Evolutionary conservation across 1,140 invertebrate genomes (phyloP).

Genomic region (Sycophila sp.): DNA sequence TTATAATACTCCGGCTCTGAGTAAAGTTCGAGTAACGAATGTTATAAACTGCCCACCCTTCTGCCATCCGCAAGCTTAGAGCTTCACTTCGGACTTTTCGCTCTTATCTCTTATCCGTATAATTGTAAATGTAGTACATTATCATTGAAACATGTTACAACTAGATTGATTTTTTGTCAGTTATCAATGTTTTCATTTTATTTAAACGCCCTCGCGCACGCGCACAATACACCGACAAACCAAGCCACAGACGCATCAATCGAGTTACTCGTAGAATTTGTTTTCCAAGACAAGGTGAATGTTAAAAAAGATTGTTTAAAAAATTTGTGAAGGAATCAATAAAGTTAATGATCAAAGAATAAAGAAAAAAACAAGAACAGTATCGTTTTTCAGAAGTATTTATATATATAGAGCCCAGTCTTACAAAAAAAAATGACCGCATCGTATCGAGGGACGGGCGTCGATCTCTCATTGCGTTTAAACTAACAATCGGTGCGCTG

Average conservation of each 20-base stretch:
- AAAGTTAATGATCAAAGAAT: conserved; percentile 32
- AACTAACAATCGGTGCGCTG: conserved; percentile 62
- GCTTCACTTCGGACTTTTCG: conserved; percentile 14
- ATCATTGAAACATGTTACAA: conserved; percentile 34
- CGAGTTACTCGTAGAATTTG: conserved; percentile 56
- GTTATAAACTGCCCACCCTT: conserved; percentile 18
- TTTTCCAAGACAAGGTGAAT: conserved; percentile 19
- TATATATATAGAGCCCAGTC: conserved; percentile 68
- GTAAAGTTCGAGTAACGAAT: conserved; percentile 32
- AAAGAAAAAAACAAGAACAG: conserved; percentile 37
- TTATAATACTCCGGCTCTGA: conserved; percentile 12
- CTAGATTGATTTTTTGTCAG: conserved; percentile 17
- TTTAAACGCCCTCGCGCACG: conserved; percentile 6
- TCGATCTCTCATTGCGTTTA: conserved; percentile 59
- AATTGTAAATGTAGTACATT: conserved; percentile 31
- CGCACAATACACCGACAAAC: conserved; percentile 38
- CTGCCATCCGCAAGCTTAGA: conserved; percentile 15
- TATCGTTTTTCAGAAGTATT: conserved; percentile 64
- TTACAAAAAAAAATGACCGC: conserved; percentile 67
- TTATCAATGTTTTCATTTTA: conserved; percentile 27
- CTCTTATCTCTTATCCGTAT: neutral
- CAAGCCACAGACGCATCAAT: conserved; percentile 44
- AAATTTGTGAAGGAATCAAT: conserved; percentile 31
- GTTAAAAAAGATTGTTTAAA: conserved; percentile 34
- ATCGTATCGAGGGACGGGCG: conserved; percentile 64